Evolutionary conservation across 2,888 invertebrate species (phyloP).

Genomic region (Sycophila texana): DNA sequence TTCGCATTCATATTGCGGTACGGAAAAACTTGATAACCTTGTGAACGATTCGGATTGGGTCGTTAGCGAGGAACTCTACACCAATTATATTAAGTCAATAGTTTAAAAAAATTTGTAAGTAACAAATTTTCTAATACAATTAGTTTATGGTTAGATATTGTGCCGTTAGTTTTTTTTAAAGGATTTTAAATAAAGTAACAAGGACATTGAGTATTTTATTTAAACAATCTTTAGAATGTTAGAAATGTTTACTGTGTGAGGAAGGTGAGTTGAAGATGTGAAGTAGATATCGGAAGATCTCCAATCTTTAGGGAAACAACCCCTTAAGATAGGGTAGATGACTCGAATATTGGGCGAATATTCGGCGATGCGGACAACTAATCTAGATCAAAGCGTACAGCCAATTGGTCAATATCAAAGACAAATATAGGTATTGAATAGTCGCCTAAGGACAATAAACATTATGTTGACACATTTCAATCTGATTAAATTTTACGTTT

Average conservation of each 20-base stretch:
- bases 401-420: constrained; percentile 23
- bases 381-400: constrained; percentile 33
- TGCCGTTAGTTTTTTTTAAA: no score
- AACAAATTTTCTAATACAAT: no score
- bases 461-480: background rate
- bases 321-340: background rate
- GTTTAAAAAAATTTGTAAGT: background rate
- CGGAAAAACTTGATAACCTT: no score
- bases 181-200: no score
- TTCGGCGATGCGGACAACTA: background rate
- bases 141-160: no score
- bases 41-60: background rate
- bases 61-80: background rate
- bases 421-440: constrained; percentile 30
- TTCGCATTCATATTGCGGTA: no score
- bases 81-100: background rate
- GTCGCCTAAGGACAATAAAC: background rate
- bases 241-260: background rate
- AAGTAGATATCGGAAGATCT: background rate
- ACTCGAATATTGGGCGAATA: background rate
- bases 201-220: no score
- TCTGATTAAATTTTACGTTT: background rate
- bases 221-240: no score
- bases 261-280: background rate
- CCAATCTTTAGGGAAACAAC: background rate